Base-by-base conservation (phyloP, 2,888 invertebrate species). In the Oscheius onirici region DNA sequence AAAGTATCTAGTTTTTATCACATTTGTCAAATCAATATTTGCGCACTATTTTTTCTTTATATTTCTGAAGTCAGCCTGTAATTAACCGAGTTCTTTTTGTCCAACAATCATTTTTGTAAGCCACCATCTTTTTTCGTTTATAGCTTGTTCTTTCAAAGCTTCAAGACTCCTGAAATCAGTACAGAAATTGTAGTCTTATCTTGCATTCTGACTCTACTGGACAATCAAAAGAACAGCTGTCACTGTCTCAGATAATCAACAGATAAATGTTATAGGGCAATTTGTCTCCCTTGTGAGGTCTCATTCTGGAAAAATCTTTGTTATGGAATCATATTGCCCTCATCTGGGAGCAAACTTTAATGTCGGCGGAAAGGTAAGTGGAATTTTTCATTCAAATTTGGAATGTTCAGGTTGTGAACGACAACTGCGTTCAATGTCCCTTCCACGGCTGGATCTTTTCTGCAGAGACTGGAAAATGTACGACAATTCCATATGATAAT, bases 271-370 rank as follows among this genome's bases (percentile, higher is more conserved):
- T 77, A 58, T 54, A 92, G 92, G 92, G 1, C 90, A 92, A 83
- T 91, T 92, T 77, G 90, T 93, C 40, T 92, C 92, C 44, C 91
- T 93, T 0, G 93, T 93, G 28, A 87, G 91, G 11, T 91, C 91
- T 0, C 90, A 91, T 55, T 90, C 90, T 44, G 92, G 92, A 0
- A 81, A 89, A 3, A 92, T 91, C 0, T 91, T 92, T 68, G 91
- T 93, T 0, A 89, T 94, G 41, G 93, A 95, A 88, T 94, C 95
- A 0, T 94, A 94, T 87, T 95, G 95, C 83, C 94, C 95, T 0
- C 95, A 95, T 87, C 89, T 95, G 80, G 95, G 95, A 0, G 95
- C 95, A 0, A 93, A 95, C 87, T 89, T 95, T 84, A 94, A 91
- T 0, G 90, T 92, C 0, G 94, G 94, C 0, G 94, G 94, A 0